Conservation (phyloP, 2,113 vertebrate species). For the Cygnus buccinator region DNA sequence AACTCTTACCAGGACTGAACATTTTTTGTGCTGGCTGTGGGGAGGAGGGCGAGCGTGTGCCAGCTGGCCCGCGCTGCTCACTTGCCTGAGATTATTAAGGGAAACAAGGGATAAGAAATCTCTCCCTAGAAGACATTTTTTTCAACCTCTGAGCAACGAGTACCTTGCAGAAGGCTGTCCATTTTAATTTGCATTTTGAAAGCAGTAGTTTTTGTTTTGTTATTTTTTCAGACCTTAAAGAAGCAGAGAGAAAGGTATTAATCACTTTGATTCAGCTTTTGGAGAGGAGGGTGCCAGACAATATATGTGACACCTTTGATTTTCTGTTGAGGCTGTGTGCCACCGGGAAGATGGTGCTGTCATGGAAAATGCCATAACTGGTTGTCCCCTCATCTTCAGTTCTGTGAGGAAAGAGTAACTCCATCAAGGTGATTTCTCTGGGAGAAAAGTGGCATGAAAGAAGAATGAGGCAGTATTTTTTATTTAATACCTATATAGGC, state of each 20-base stretch:
- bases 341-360: not conserved
- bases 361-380: not conserved
- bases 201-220: not conserved
- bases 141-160: not conserved
- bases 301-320: not conserved
- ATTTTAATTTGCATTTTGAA: not conserved
- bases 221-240: not conserved
- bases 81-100: not conserved
- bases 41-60: accelerated
- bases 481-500: not conserved
- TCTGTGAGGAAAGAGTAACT: not conserved
- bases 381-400: not conserved
- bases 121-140: not conserved
- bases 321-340: not conserved
- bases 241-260: not conserved
- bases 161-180: not conserved
- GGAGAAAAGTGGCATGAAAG: not conserved
- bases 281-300: not conserved
- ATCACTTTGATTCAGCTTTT: not conserved
- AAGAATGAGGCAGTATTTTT: not conserved
- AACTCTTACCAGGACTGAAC: not conserved
- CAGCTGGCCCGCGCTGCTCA: not conserved
- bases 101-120: not conserved
- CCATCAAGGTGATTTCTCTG: not conserved
- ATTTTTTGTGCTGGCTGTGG: not conserved